Conservation (phyloP, 2,888 invertebrate genomes). For the Choreutis nemorana region DNA sequence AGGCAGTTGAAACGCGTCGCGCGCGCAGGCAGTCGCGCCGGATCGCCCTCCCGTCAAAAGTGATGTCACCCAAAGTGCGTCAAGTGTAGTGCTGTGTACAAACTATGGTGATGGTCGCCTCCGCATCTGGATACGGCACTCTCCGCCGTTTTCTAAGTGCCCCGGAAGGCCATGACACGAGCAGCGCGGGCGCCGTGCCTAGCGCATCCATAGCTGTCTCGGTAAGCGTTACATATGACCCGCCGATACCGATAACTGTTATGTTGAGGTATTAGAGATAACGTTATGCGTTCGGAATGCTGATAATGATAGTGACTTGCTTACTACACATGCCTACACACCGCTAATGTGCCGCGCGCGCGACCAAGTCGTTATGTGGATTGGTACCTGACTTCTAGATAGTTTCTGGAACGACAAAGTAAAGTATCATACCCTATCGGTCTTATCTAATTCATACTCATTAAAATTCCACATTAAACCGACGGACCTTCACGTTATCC, state of each 20-base stretch:
- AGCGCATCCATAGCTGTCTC: slow-evolving; percentile 55
- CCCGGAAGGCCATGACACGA: slow-evolving; percentile 41
- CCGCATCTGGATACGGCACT: slow-evolving; percentile 60
- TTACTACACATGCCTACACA: too few species aligned
- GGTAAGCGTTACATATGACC: slow-evolving; percentile 28
- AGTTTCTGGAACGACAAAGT: too few species aligned
- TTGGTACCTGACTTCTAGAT: too few species aligned
- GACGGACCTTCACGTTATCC: too few species aligned
- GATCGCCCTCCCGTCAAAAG: slow-evolving; percentile 21
- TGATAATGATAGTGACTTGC: slow-evolving; percentile 29
- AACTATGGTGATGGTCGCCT: slow-evolving; percentile 60
- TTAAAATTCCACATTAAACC: too few species aligned
- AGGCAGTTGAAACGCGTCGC: slow-evolving; percentile 40
- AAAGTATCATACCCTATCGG: too few species aligned
- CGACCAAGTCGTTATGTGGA: too few species aligned
- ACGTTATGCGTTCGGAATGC: slow-evolving; percentile 37
- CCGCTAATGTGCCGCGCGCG: too few species aligned
- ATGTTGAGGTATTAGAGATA: slow-evolving; percentile 17
- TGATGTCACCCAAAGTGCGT: slow-evolving; percentile 41
- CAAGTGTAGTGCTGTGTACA: slow-evolving; percentile 23
- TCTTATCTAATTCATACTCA: too few species aligned
- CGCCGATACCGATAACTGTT: slow-evolving; percentile 5
- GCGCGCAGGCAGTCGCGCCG: slow-evolving; percentile 45
- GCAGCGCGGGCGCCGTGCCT: slow-evolving; percentile 33
- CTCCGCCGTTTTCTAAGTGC: slow-evolving; percentile 59